These are phyloP conservation scores for Arvicanthis niloticus DNA, from an alignment of 2,113 vertebrate genomes.

Conservation along the genomic window DNA sequence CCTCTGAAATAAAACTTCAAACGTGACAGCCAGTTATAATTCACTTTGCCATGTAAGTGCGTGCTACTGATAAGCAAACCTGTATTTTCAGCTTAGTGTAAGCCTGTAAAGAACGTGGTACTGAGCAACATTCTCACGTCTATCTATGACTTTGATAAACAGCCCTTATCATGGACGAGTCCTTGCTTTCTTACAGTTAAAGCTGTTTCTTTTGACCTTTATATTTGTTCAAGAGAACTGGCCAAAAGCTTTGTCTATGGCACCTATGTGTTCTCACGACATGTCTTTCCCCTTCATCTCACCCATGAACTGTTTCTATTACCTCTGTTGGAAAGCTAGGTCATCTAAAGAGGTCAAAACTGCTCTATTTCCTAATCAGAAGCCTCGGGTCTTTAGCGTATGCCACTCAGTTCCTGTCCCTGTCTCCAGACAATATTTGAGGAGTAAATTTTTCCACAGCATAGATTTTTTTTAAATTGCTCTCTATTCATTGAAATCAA, in stretches of 20 bases:
- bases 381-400: background rate
- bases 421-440: background rate
- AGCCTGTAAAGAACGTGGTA: background rate
- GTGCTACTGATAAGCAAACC: background rate
- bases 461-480: background rate
- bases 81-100: background rate
- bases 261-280: background rate
- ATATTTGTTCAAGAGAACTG: background rate
- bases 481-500: conserved; percentile 64
- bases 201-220: background rate
- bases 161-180: background rate
- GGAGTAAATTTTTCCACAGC: conserved; percentile 29
- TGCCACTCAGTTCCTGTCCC: background rate
- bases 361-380: background rate
- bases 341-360: background rate
- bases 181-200: conserved; percentile 4
- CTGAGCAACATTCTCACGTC: background rate
- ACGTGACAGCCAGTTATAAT: background rate
- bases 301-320: background rate
- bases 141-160: background rate
- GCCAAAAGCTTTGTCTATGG: background rate
- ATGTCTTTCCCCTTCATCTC: background rate
- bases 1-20: conserved; percentile 43
- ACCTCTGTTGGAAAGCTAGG: background rate
- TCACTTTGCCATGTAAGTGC: background rate